phyloP scores from a whole-genome alignment of 2,113 vertebrate genomes.

The Labeo rohita region DNA sequence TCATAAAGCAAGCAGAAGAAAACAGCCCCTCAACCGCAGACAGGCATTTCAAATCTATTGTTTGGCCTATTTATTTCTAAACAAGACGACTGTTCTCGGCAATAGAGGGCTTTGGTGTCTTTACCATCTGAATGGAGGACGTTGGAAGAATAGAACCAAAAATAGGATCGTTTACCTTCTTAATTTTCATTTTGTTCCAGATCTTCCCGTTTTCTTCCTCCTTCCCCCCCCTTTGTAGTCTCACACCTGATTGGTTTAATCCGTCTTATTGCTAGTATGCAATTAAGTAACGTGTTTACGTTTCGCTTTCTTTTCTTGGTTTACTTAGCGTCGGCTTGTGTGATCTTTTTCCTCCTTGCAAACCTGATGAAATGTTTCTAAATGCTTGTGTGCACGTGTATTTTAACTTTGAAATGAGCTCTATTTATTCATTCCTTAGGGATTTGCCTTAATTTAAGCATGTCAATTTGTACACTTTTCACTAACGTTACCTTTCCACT shows the following conservation, averaged over 20 bases:
- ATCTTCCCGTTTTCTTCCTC: neutral
- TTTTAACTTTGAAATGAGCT: conserved; percentile 10
- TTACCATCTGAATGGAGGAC: conserved; percentile 39
- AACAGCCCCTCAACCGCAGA: conserved; percentile 51
- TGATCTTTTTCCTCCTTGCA: conserved; percentile 22
- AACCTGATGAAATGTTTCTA: conserved; percentile 6
- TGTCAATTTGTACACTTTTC: conserved; percentile 60
- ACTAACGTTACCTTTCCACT: conserved; percentile 65
- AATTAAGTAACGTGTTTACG: conserved; percentile 20
- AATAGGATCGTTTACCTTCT: conserved; percentile 35
- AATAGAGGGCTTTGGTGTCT: conserved; percentile 17
- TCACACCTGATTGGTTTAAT: conserved; percentile 27
- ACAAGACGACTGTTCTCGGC: conserved; percentile 47
- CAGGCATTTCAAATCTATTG: conserved; percentile 68
- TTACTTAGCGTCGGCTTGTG: neutral
- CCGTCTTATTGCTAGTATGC: conserved; percentile 8
- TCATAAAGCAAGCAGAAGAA: conserved; percentile 39
- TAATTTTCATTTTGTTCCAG: conserved; percentile 34
- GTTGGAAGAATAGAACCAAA: conserved; percentile 38
- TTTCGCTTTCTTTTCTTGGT: neutral
- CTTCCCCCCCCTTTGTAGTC: neutral
- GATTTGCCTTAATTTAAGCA: conserved; percentile 31
- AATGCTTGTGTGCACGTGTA: neutral
- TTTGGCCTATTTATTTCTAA: conserved; percentile 69
- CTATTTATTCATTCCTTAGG: neutral